Conservation (phyloP, 2,113 vertebrate species). For the Microtus ochrogaster region DNA sequence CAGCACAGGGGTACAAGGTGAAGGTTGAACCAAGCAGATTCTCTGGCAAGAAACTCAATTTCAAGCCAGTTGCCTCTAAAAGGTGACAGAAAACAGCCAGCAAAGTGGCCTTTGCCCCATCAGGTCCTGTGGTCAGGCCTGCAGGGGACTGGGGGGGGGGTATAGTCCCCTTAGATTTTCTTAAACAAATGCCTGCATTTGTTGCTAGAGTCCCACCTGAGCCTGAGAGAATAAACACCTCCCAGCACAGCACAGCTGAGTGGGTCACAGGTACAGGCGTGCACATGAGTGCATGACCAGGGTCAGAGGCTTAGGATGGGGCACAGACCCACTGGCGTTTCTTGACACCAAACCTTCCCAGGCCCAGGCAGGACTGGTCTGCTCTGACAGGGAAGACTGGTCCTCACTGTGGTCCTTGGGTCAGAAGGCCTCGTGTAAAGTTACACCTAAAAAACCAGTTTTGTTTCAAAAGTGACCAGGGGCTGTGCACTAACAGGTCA, state of each 20-base stretch:
- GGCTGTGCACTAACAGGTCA: accelerated
- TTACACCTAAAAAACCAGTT: accelerated
- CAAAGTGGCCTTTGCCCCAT: background rate
- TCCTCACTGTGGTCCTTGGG: accelerated
- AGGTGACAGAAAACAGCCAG: background rate
- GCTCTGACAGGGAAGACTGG: accelerated
- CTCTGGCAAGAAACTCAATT: background rate
- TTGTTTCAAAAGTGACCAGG: background rate
- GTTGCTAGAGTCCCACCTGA: background rate
- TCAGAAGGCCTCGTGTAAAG: accelerated
- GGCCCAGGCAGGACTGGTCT: background rate
- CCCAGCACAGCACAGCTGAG: background rate
- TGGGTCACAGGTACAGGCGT: too few relatives aligned
- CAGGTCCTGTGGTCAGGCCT: background rate
- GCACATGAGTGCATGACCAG: accelerated
- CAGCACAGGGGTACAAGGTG: background rate
- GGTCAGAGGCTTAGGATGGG: accelerated
- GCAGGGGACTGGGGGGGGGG: background rate
- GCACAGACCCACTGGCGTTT: accelerated
- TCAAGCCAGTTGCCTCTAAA: background rate
- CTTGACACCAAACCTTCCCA: accelerated
- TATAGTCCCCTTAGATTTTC: background rate
- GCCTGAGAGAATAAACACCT: too few relatives aligned
- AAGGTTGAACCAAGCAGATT: background rate
- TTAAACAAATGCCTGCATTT: background rate